Evolutionary conservation across 1,140 invertebrate species (phyloP).

Genomic region (Tenebrio molitor): DNA sequence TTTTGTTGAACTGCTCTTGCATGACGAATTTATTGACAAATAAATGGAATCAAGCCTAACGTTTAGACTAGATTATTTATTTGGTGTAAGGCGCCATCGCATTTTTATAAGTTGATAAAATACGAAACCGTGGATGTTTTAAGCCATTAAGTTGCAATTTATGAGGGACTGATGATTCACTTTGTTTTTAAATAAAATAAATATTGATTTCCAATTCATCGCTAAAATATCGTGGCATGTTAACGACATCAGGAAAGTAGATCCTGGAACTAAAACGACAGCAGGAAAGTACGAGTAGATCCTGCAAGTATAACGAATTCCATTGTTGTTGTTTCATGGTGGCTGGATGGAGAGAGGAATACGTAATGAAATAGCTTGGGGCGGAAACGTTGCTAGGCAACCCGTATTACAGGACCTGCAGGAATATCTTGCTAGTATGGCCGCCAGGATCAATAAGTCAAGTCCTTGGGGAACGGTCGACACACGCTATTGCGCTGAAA

Average conservation of each 20-base stretch:
- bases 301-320: too few species aligned
- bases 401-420: conserved; percentile 49
- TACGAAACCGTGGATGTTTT: not conserved
- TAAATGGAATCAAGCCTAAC: conserved; percentile 1
- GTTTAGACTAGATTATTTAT: conserved; percentile 37
- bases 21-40: conserved; percentile 31
- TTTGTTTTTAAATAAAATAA: conserved; percentile 17
- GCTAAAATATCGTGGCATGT: too few species aligned
- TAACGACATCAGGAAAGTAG: too few species aligned
- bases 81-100: conserved; percentile 14
- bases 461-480: conserved; percentile 57
- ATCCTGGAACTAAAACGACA: too few species aligned
- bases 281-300: too few species aligned
- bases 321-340: conserved; percentile 38
- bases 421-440: conserved; percentile 56
- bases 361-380: conserved; percentile 53
- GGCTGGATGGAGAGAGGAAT: conserved; percentile 42
- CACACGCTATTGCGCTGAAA: conserved; percentile 20
- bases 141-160: conserved; percentile 17
- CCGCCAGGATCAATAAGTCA: conserved; percentile 63
- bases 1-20: conserved; percentile 32
- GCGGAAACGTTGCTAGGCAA: conserved; percentile 60
- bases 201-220: too few species aligned
- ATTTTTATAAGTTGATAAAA: conserved; percentile 5
- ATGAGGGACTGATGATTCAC: not conserved